Conservation (phyloP, 2,888 invertebrate genomes). For the Entomobrya proxima region DNA sequence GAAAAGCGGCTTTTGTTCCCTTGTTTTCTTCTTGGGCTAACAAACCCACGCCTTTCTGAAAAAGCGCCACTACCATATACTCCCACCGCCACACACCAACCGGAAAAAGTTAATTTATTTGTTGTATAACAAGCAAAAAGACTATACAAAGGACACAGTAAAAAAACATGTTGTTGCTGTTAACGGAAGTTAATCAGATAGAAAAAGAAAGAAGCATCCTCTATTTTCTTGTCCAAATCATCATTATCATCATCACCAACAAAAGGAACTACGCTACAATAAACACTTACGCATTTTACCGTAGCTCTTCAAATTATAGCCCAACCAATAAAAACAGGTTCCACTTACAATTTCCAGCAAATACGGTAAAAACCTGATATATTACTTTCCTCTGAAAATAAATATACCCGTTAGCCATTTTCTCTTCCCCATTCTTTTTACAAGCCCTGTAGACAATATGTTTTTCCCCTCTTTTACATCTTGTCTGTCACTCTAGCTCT, state of each 20-base stretch:
- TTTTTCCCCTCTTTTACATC: slow-evolving; percentile 2
- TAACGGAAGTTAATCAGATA: slow-evolving; percentile 48
- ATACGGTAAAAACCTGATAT: too few relatives aligned
- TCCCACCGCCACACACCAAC: too few relatives aligned
- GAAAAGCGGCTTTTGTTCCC: neutral
- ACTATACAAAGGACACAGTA: neutral
- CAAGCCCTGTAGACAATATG: too few relatives aligned
- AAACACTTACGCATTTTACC: neutral
- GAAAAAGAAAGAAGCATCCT: neutral
- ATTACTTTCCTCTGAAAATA: too few relatives aligned
- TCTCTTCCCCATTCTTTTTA: too few relatives aligned
- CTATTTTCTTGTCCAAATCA: neutral
- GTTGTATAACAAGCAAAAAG: neutral
- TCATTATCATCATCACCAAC: neutral
- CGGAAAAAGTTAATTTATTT: slow-evolving; percentile 43
- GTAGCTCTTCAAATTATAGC: too few relatives aligned
- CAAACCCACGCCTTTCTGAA: neutral
- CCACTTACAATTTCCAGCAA: too few relatives aligned
- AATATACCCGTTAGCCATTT: too few relatives aligned
- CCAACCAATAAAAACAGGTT: too few relatives aligned
- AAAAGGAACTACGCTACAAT: neutral
- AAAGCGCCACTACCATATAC: neutral
- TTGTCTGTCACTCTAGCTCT: slow-evolving; percentile 16
- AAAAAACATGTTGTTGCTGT: slow-evolving; percentile 1
- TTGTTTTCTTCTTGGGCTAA: neutral